Percentiles rank a stretch among this genome's conserved stretches.
Conservation (phyloP, 1,140 invertebrate genomes). For the Cotesia glomerata region DNA sequence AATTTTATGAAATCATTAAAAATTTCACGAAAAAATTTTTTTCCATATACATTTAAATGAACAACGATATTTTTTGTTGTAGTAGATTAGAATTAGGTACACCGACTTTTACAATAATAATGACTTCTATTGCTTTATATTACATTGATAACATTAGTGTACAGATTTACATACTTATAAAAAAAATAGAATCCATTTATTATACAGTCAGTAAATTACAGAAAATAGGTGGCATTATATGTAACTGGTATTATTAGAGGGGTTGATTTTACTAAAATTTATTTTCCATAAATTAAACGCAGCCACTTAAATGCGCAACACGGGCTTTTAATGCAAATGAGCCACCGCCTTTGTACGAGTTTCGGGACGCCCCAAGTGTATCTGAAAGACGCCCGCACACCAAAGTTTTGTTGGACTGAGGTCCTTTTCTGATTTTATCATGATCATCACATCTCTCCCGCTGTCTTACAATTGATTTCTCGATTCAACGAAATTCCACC, state of each 20-base stretch:
- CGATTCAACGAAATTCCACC: background rate
- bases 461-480: slow-evolving; percentile 4
- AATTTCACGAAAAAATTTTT: too few species aligned
- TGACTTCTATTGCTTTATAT: too few species aligned
- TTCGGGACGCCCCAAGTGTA: slow-evolving; percentile 24
- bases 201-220: background rate
- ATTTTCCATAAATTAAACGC: slow-evolving; percentile 34
- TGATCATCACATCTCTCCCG: slow-evolving; percentile 3
- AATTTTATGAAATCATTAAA: too few species aligned
- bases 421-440: slow-evolving; percentile 4
- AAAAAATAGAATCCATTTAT: background rate
- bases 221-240: slow-evolving; percentile 14
- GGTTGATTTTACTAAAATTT: slow-evolving; percentile 35
- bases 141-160: background rate
- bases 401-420: background rate
- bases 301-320: slow-evolving; percentile 12
- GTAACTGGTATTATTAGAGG: slow-evolving; percentile 14
- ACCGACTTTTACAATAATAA: too few species aligned
- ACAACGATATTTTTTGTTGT: too few species aligned
- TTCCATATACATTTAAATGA: too few species aligned
- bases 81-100: too few species aligned
- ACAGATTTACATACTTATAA: background rate
- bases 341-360: slow-evolving; percentile 25
- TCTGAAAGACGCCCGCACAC: slow-evolving; percentile 21
- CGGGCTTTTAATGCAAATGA: slow-evolving; percentile 32